Evolutionary conservation across 1,140 invertebrate species (phyloP), one percentile per base, ranked within the genome.

Genomic region (Riptortus pedestris): DNA sequence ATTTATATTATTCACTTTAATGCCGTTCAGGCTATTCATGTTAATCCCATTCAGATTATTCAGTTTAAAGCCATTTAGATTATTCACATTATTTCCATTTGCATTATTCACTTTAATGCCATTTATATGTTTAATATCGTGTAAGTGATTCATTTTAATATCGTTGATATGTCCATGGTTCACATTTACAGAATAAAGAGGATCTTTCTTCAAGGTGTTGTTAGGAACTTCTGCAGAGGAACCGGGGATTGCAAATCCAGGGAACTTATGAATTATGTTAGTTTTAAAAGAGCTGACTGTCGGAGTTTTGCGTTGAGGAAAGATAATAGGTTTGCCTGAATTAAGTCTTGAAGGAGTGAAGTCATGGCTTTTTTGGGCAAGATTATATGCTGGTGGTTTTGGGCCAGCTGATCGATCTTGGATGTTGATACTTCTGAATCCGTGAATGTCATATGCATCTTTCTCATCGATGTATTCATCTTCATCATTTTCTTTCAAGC

Each of bases 371-470:
- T 47, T 47, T 7, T 18, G 16, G 2, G 51, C 51, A 16, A 55
- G 12, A 27, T 26, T 26, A 18, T 55, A 55, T 2, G 57, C 57
- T 1, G 57, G 57, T 1, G 28, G 57, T 31, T 59, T n/a, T 9
- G 26, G 57, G 16, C 28, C 28, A 1, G 18, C 57, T 18, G 57
- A 29, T 18, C 31, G 29, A 12, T 59, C 57, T 4, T 33, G 27
- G 16, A 22, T 29, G 1, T 16, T 22, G 0, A 26, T 26, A 3
- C 26, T n/a, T 26, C 63, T 57, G 57, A 47, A 65, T 1, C 63
- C 63, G 20, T 65, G 63, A 27, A 65, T 65, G 43, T 60, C 58
- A 29, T 65, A 65, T 0, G 57, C 63, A 27, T 65, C 63, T 26
- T 43, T 28, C 14, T 28, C 52, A 16, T 47, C 60, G 4, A 5